These are phyloP conservation scores for Drosophila rubida DNA, from an alignment of 2,888 invertebrate species.

Conservation along the genomic window DNA sequence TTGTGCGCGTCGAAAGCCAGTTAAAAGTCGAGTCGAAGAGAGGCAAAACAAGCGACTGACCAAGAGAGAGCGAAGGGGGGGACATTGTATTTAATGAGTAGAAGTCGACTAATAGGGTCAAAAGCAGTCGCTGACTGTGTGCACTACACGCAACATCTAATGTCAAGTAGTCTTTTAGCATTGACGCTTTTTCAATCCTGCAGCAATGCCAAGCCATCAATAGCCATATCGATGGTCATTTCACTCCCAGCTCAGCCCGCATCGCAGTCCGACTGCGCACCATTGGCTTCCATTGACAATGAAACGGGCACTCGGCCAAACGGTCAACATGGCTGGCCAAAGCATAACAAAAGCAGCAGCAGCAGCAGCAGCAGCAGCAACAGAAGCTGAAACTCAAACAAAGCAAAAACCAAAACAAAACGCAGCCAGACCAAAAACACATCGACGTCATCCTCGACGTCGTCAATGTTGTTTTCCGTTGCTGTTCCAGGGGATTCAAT, in stretches of 20 bases:
- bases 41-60: neutral
- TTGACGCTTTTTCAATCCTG: slow-evolving; percentile 48
- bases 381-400: neutral
- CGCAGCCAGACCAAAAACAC: neutral
- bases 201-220: slow-evolving; percentile 49
- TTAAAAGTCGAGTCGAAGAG: neutral
- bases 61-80: neutral
- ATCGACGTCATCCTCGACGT: slow-evolving; percentile 6
- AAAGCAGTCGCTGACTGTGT: neutral
- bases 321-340: slow-evolving; percentile 38
- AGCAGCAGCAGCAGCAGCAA: neutral
- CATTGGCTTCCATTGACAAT: slow-evolving; percentile 53
- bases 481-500: slow-evolving; percentile 24
- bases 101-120: neutral
- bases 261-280: neutral
- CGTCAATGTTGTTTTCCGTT: slow-evolving; percentile 18
- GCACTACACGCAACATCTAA: neutral
- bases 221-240: slow-evolving; percentile 51
- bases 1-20: neutral
- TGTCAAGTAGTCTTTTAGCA: slow-evolving; percentile 15
- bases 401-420: slow-evolving; percentile 2
- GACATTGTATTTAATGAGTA: neutral
- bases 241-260: slow-evolving; percentile 22
- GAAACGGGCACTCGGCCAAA: slow-evolving; percentile 32
- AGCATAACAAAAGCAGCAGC: slow-evolving; percentile 5